phyloP scores from a whole-genome alignment of 2,113 vertebrate species.

The Pantherophis guttatus region DNA sequence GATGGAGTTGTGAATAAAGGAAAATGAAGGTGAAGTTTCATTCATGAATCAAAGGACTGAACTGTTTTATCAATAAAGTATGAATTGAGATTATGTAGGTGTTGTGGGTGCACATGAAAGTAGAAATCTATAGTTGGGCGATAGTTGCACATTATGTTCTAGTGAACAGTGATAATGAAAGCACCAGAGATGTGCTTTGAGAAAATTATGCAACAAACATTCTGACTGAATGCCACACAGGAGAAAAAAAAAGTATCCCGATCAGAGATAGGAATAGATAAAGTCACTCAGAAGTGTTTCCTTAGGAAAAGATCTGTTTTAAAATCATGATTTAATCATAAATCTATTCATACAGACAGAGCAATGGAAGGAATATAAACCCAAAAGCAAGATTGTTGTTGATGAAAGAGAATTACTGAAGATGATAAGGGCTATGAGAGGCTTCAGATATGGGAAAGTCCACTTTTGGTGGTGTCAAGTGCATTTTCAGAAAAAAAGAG shows the following conservation, averaged over 20 bases:
- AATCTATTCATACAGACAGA: background rate
- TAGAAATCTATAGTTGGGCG: background rate
- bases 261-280: background rate
- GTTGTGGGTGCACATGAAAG: background rate
- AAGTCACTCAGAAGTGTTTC: background rate
- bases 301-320: background rate
- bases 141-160: background rate
- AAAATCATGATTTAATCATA: background rate
- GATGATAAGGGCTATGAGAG: background rate
- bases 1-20: background rate
- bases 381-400: background rate
- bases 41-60: background rate
- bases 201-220: background rate
- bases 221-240: background rate
- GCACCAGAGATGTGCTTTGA: background rate
- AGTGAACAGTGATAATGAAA: background rate
- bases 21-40: background rate
- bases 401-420: background rate
- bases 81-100: background rate
- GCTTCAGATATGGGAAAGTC: background rate
- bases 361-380: background rate
- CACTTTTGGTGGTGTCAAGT: background rate
- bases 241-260: background rate
- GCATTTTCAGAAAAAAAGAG: background rate
- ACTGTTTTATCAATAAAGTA: background rate